A percentile compares a stretch with the other conserved stretches of the same genome.
phyloP scores from a whole-genome alignment of 2,888 invertebrate species.

The Schizaphis graminum region DNA sequence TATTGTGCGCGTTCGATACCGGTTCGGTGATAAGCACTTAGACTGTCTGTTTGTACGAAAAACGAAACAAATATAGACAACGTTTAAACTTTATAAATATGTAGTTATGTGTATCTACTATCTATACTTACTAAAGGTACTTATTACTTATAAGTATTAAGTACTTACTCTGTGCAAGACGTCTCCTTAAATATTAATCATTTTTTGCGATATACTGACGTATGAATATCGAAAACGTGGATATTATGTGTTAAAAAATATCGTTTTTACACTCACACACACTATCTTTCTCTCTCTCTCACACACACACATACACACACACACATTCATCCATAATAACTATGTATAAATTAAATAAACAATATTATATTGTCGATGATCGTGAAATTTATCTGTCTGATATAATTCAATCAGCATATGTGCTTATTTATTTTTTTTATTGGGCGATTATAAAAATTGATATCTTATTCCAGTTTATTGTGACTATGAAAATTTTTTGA shows the following conservation, averaged over 20 bases:
- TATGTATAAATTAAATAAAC: background rate
- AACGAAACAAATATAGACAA: conserved; percentile 3
- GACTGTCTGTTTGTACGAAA: background rate
- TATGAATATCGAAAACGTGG: background rate
- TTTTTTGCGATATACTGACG: background rate
- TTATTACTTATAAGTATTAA: background rate
- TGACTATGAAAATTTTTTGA: background rate
- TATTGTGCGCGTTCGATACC: background rate
- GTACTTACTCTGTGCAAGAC: background rate
- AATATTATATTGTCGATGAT: background rate
- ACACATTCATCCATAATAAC: background rate
- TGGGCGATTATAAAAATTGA: background rate
- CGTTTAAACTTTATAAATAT: background rate
- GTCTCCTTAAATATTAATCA: background rate
- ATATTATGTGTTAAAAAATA: background rate
- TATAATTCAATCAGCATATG: background rate
- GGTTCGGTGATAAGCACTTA: background rate
- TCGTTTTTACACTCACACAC: background rate
- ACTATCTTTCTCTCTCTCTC: too few species aligned
- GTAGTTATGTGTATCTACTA: background rate
- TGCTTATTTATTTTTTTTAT: background rate
- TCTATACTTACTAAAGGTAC: background rate
- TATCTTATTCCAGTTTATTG: background rate
- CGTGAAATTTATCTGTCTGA: background rate
- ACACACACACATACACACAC: background rate